phyloP scores from a whole-genome alignment of 2,888 invertebrate genomes.

The Pristionchus arcanus region DNA sequence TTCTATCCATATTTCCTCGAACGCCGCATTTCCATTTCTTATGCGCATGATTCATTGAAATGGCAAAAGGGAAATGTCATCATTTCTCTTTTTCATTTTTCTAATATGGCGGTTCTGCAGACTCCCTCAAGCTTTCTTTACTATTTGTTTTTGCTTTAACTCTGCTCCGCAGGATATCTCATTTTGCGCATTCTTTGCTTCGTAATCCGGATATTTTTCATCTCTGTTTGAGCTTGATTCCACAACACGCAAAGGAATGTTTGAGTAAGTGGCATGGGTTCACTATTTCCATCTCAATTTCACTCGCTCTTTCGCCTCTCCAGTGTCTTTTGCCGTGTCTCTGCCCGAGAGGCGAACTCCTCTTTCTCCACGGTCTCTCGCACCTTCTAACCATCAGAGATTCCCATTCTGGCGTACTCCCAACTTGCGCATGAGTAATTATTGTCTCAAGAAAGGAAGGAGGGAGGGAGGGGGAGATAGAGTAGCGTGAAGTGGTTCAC shows the following conservation, averaged over 20 bases:
- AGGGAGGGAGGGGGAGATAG: background rate
- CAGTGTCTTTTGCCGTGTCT: background rate
- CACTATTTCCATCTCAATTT: slow-evolving; percentile 12
- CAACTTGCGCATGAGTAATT: slow-evolving; percentile 41
- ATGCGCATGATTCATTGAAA: slow-evolving; percentile 5
- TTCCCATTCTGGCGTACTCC: background rate
- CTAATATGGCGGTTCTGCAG: background rate
- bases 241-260: background rate
- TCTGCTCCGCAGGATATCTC: background rate
- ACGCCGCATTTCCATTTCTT: background rate
- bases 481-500: background rate
- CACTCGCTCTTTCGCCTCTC: background rate
- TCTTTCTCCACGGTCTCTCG: background rate
- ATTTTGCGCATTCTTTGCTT: background rate
- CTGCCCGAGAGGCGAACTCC: background rate
- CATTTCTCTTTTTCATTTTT: background rate
- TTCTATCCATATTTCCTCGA: background rate
- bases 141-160: background rate
- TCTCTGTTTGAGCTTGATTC: slow-evolving; percentile 10
- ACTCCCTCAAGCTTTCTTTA: background rate
- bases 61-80: background rate
- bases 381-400: background rate
- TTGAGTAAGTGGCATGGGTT: background rate
- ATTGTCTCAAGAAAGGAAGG: slow-evolving; percentile 38
- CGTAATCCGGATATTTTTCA: background rate